Conservation (phyloP, 2,888 invertebrate genomes). For the Drosophila merina region DNA sequence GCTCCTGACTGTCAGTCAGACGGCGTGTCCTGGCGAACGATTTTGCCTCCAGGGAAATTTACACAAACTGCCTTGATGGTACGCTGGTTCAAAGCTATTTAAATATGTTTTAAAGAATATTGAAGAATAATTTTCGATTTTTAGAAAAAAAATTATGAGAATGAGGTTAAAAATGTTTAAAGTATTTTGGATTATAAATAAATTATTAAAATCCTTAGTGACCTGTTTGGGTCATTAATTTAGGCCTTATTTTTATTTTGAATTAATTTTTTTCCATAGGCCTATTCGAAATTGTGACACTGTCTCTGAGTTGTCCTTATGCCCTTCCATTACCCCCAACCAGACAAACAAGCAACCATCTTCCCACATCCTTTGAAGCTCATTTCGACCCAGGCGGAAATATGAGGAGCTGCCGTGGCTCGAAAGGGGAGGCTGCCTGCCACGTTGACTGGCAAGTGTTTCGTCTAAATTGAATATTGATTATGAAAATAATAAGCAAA, state of each 20-base stretch:
- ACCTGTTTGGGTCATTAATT: no score
- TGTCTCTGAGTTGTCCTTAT: slow-evolving; percentile 46
- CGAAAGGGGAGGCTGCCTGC: slow-evolving; percentile 14
- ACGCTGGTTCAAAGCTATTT: slow-evolving; percentile 22
- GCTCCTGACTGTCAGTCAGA: slow-evolving; percentile 43
- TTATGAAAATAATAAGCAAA: slow-evolving; percentile 81
- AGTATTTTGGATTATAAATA: no score
- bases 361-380: slow-evolving; percentile 62
- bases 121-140: background rate
- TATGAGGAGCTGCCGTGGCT: slow-evolving; percentile 22
- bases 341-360: slow-evolving; percentile 11
- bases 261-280: background rate
- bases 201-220: no score
- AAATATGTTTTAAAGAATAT: background rate
- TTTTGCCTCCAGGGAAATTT: slow-evolving; percentile 72
- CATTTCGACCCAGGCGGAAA: slow-evolving; percentile 47
- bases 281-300: background rate
- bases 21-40: slow-evolving; percentile 29
- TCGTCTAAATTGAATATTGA: slow-evolving; percentile 79
- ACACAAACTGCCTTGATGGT: slow-evolving; percentile 29
- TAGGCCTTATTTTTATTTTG: background rate
- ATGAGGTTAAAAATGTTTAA: no score
- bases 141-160: no score
- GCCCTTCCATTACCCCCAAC: slow-evolving; percentile 12
- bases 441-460: slow-evolving; percentile 70